Percentiles rank a stretch among this genome's conserved stretches.
Evolutionary conservation across 1,140 invertebrate genomes (phyloP).

Genomic region (Drosophila arawakana): DNA sequence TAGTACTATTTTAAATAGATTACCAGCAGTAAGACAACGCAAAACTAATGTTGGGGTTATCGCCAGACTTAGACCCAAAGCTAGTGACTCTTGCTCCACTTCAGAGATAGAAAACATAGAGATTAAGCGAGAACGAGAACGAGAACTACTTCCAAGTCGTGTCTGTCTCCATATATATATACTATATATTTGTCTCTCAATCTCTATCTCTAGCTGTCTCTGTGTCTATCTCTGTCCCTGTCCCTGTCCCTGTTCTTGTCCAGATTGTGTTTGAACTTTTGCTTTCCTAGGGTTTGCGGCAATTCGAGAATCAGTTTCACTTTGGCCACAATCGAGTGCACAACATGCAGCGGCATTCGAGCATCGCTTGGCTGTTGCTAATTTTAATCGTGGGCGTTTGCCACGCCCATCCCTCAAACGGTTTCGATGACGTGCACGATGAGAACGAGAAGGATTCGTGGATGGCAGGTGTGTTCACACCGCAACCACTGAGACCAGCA

Average conservation of each 20-base stretch:
- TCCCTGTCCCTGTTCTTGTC: not conserved
- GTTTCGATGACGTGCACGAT: slow-evolving; percentile 21
- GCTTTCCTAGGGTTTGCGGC: slow-evolving; percentile 42
- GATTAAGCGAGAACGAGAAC: slow-evolving; percentile 32
- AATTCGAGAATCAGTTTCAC: slow-evolving; percentile 61
- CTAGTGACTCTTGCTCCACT: slow-evolving; percentile 14
- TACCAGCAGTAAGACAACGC: slow-evolving; percentile 1
- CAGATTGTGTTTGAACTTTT: slow-evolving; percentile 57
- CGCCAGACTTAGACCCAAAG: slow-evolving; percentile 3
- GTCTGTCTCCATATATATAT: slow-evolving; percentile 10
- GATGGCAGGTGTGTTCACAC: slow-evolving; percentile 20
- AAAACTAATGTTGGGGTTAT: slow-evolving; percentile 16
- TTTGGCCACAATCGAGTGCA: slow-evolving; percentile 53
- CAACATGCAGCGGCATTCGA: slow-evolving; percentile 57
- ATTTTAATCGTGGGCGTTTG: slow-evolving; percentile 41
- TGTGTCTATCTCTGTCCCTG: not conserved
- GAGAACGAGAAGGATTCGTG: slow-evolving; percentile 38
- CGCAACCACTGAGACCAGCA: slow-evolving; percentile 43
- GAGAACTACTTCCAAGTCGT: slow-evolving; percentile 19
- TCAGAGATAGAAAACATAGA: slow-evolving; percentile 17
- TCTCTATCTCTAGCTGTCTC: slow-evolving; percentile 7
- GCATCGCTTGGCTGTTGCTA: slow-evolving; percentile 29
- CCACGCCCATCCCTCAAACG: slow-evolving; percentile 25
- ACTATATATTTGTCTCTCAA: not conserved
- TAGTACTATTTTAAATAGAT: slow-evolving; percentile 20